Percentiles rank a stretch among this genome's conserved stretches.
Evolutionary conservation across 2,113 vertebrate species (phyloP).

Genomic region (Cynopterus brachyotis): DNA sequence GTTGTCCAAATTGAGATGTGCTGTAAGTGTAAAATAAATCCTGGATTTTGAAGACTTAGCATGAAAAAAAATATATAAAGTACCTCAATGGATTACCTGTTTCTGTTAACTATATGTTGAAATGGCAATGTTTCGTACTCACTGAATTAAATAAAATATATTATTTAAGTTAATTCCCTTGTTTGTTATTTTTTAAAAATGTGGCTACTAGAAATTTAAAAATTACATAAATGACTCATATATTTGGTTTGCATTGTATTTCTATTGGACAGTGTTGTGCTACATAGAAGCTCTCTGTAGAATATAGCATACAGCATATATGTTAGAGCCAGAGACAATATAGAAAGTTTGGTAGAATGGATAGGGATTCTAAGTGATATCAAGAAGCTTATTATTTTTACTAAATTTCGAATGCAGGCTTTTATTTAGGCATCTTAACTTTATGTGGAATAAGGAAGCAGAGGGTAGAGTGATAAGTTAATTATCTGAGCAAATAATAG

Average conservation of each 20-base stretch:
- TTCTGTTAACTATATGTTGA: not conserved
- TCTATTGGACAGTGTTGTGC: not conserved
- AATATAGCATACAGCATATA: not conserved
- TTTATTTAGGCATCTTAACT: not conserved
- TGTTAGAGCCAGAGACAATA: not conserved
- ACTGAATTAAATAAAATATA: not conserved
- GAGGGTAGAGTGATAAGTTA: not conserved
- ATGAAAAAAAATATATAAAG: not conserved
- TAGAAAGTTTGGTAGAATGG: not conserved
- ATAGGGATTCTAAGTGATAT: not conserved
- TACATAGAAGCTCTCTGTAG: not conserved
- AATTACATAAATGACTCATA: not conserved
- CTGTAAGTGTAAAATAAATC: not conserved
- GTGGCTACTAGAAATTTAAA: not conserved
- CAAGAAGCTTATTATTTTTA: not conserved
- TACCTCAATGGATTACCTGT: not conserved
- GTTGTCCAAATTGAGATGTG: not conserved
- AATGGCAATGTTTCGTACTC: not conserved
- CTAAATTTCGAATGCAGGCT: not conserved
- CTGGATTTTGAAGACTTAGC: not conserved
- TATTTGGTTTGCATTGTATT: not conserved
- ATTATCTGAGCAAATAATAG: not conserved
- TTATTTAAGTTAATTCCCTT: constrained; percentile 8
- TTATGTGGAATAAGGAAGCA: not conserved
- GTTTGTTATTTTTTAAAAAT: not conserved